phyloP scores from a whole-genome alignment of 2,888 invertebrate genomes.

The Ormyrus labotus region DNA sequence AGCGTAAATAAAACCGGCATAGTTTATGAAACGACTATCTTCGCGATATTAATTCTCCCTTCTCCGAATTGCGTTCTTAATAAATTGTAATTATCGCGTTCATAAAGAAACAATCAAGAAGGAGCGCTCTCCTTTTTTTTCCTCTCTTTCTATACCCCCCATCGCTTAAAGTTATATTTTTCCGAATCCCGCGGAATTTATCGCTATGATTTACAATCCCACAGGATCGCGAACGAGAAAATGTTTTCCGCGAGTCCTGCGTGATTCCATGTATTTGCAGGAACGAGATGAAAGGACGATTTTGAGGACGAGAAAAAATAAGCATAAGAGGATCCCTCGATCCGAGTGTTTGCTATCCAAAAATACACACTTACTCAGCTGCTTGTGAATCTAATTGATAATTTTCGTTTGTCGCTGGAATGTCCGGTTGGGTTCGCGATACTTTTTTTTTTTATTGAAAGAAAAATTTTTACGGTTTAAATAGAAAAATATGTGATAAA shows the following conservation, averaged over 20 bases:
- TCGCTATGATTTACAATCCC: slow-evolving; percentile 32
- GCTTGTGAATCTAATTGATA: too few species aligned
- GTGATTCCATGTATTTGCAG: not conserved
- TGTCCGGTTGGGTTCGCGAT: too few species aligned
- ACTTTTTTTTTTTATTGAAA: too few species aligned
- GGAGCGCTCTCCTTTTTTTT: slow-evolving; percentile 14
- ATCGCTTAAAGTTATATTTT: slow-evolving; percentile 25
- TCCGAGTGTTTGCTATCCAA: too few species aligned
- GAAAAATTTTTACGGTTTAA: too few species aligned
- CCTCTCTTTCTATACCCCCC: not conserved
- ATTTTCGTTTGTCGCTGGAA: too few species aligned
- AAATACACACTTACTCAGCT: too few species aligned
- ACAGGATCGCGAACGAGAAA: not conserved
- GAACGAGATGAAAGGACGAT: too few species aligned
- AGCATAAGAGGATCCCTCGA: too few species aligned
- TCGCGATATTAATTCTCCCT: slow-evolving; percentile 23
- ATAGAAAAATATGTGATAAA: too few species aligned
- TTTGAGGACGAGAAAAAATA: too few species aligned
- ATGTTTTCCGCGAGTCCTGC: not conserved
- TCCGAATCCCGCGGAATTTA: slow-evolving; percentile 26
- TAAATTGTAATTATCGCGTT: slow-evolving; percentile 36
- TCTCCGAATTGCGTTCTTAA: slow-evolving; percentile 23
- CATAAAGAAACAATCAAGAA: slow-evolving; percentile 36
- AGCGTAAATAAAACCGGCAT: slow-evolving; percentile 8
- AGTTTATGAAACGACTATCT: slow-evolving; percentile 20